Conservation (phyloP, 1,140 invertebrate genomes). For the Drosophila navojoa region DNA sequence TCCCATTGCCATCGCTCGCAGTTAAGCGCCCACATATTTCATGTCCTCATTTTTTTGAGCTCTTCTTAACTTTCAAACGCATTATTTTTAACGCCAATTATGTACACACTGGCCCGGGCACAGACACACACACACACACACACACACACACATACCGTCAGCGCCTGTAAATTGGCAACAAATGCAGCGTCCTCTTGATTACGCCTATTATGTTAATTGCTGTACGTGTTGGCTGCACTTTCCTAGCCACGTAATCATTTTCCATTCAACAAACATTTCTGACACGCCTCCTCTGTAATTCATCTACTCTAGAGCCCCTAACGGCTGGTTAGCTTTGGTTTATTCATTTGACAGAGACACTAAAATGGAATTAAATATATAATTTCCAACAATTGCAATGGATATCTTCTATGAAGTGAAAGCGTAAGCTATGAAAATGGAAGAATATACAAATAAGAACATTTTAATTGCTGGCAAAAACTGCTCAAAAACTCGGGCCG, state of each 20-base stretch:
- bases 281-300: conserved; percentile 7
- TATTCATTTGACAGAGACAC: neutral
- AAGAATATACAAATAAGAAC: no score
- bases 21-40: conserved; percentile 64
- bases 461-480: no score
- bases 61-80: conserved; percentile 61
- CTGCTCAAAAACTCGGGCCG: no score
- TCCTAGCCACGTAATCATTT: conserved; percentile 49
- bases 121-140: neutral
- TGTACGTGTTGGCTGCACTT: conserved; percentile 54
- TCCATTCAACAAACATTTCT: conserved; percentile 23
- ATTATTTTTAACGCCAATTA: conserved; percentile 79
- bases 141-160: neutral
- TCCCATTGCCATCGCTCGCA: conserved; percentile 39
- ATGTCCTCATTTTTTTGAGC: conserved; percentile 56
- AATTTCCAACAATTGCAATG: neutral
- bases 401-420: neutral
- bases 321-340: neutral
- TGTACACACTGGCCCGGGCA: conserved; percentile 35
- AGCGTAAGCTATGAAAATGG: no score
- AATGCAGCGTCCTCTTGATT: conserved; percentile 64
- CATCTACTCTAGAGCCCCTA: conserved; percentile 8
- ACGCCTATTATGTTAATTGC: conserved; percentile 73
- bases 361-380: neutral
- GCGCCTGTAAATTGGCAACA: conserved; percentile 68